Conservation (phyloP, 2,888 invertebrate species). For the Tinea semifulvella region DNA sequence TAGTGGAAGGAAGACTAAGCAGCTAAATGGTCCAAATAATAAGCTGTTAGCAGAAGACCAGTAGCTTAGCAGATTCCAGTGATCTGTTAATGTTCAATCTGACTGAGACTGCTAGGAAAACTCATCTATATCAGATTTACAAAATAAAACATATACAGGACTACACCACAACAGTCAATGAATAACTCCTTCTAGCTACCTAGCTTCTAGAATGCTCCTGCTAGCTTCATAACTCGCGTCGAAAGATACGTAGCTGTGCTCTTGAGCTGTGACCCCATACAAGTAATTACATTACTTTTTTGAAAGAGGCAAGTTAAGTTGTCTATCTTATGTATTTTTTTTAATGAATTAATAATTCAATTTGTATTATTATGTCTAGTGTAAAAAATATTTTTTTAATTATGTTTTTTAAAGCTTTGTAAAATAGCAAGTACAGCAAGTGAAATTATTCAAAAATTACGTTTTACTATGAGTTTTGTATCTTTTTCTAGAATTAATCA, state of each 20-base stretch:
- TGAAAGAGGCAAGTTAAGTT: slow-evolving; percentile 17
- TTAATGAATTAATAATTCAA: slow-evolving; percentile 10
- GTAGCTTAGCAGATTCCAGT: too few relatives aligned
- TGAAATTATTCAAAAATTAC: slow-evolving; percentile 13
- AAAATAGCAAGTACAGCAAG: too few relatives aligned
- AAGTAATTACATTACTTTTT: slow-evolving; percentile 19
- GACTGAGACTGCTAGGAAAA: too few relatives aligned
- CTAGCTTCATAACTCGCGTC: slow-evolving; percentile 17
- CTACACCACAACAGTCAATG: too few relatives aligned
- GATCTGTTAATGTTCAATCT: too few relatives aligned
- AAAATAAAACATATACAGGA: too few relatives aligned
- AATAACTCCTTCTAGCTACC: too few relatives aligned
- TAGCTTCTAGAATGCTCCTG: too few relatives aligned
- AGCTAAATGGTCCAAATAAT: too few relatives aligned
- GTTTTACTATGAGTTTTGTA: slow-evolving; percentile 8
- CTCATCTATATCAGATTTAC: too few relatives aligned
- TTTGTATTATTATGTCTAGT: slow-evolving; percentile 5
- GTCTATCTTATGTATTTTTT: slow-evolving; percentile 18
- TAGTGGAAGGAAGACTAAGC: too few relatives aligned
- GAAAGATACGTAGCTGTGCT: slow-evolving; percentile 17
- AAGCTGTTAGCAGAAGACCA: too few relatives aligned
- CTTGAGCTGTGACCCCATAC: slow-evolving; percentile 21
- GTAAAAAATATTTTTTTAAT: background rate
- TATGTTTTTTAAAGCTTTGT: slow-evolving; percentile 9
- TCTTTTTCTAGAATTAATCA: slow-evolving; percentile 9